Percentiles rank a stretch among this genome's conserved stretches.
These are phyloP conservation scores for Oostethus manadensis DNA, from an alignment of 2,113 vertebrate genomes.

Conservation along the genomic window DNA sequence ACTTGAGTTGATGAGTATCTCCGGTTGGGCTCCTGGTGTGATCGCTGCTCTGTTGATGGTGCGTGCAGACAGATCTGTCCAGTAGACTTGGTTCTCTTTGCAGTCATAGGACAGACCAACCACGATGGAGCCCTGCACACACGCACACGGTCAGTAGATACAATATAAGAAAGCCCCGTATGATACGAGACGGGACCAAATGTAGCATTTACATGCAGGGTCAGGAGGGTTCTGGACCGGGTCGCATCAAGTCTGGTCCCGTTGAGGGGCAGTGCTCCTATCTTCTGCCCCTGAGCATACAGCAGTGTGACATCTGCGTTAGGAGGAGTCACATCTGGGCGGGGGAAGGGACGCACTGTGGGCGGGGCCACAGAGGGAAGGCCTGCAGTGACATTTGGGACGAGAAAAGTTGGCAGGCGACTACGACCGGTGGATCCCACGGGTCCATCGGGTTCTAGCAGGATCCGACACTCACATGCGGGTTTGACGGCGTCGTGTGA, in stretches of 20 bases:
- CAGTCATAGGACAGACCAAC: constrained; percentile 93
- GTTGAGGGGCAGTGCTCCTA: constrained; percentile 85
- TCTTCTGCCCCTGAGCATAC: constrained; percentile 94
- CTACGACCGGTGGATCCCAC: neutral
- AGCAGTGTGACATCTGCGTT: constrained; percentile 78
- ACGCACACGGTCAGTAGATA: neutral
- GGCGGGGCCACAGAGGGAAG: constrained; percentile 81
- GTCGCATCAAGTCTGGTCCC: constrained; percentile 79
- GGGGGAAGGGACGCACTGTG: constrained; percentile 69
- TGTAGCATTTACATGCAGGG: constrained; percentile 78
- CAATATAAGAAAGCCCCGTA: neutral
- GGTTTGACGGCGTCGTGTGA: constrained; percentile 79
- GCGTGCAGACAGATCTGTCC: constrained; percentile 89
- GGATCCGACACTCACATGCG: constrained; percentile 76
- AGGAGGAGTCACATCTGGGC: constrained; percentile 77
- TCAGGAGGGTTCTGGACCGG: constrained; percentile 79
- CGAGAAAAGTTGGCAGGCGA: neutral
- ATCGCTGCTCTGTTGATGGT: constrained; percentile 83
- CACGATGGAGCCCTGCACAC: constrained; percentile 87
- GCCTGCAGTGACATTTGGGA: constrained; percentile 65
- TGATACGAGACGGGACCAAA: neutral
- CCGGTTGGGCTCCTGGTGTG: constrained; percentile 81
- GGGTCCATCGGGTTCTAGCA: neutral
- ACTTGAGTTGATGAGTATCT: constrained; percentile 84
- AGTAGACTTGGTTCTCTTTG: constrained; percentile 84